These are phyloP conservation scores for Beroe forskalii DNA, from an alignment of 37 sponge, comb jelly and placozoan species.

Conservation along the genomic window DNA sequence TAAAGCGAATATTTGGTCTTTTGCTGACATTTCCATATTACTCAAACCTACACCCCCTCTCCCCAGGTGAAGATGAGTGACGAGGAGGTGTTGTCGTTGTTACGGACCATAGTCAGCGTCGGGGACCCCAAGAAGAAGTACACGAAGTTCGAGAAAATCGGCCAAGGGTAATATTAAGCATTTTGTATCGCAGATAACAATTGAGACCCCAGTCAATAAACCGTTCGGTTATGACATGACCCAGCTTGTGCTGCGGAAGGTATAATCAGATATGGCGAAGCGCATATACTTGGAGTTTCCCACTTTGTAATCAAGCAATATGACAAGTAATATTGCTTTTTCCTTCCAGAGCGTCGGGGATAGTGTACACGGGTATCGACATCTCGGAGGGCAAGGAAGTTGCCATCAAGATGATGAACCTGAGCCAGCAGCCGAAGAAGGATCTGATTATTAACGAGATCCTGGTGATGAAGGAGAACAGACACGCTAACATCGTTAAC, in stretches of 20 bases:
- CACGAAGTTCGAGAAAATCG: slow-evolving; percentile 93
- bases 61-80: slow-evolving; percentile 93
- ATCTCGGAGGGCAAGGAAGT: slow-evolving; percentile 87
- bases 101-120: slow-evolving; percentile 90
- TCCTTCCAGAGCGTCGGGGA: slow-evolving; percentile 96
- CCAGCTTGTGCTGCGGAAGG: no score
- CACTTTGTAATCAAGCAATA: no score
- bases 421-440: slow-evolving; percentile 78
- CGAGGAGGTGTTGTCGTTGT: slow-evolving; percentile 84
- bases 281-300: no score
- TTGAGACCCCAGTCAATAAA: no score
- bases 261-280: no score
- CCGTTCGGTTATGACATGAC: no score
- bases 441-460: slow-evolving; percentile 99
- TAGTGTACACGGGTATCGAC: slow-evolving; percentile 92
- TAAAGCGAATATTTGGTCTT: no score
- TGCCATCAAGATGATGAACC: slow-evolving; percentile 99
- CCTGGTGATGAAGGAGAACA: slow-evolving; percentile 98
- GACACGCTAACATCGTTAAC: slow-evolving; percentile 94
- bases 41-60: no score
- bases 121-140: slow-evolving; percentile 96
- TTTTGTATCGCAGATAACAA: no score
- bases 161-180: slow-evolving; percentile 99
- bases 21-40: no score
- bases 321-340: no score